A percentile compares a stretch with the other conserved stretches of the same genome.
phyloP scores from a whole-genome alignment of 2,888 invertebrate species.

The Coelopa pilipes region DNA sequence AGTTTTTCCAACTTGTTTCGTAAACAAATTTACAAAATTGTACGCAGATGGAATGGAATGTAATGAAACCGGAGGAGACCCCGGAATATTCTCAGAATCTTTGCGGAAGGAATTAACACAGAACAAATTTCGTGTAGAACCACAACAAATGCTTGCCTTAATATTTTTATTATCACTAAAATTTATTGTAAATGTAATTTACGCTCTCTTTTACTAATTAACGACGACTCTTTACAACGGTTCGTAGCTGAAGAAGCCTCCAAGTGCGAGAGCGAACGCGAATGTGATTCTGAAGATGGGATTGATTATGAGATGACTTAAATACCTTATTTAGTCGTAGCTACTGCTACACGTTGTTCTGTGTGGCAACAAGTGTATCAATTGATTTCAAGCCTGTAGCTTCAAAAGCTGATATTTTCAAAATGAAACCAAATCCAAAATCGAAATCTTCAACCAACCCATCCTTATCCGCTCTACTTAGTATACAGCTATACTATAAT shows the following conservation, averaged over 20 bases:
- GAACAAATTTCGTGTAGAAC: too few relatives aligned
- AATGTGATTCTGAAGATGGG: too few relatives aligned
- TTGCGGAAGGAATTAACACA: too few relatives aligned
- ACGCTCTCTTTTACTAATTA: conserved; percentile 42
- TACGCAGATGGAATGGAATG: neutral
- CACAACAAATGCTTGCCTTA: conserved; percentile 32
- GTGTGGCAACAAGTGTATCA: too few relatives aligned
- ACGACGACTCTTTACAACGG: conserved; percentile 34
- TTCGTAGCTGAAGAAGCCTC: too few relatives aligned
- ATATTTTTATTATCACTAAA: conserved; percentile 41
- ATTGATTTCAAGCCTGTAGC: too few relatives aligned
- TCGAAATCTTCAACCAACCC: conserved; percentile 1
- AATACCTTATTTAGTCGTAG: too few relatives aligned
- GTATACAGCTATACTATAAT: conserved; percentile 20
- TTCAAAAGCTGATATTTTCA: neutral
- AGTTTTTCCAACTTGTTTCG: too few relatives aligned
- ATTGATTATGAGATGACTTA: too few relatives aligned
- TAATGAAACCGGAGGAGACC: neutral
- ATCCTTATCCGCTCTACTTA: conserved; percentile 15
- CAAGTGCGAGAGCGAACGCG: too few relatives aligned
- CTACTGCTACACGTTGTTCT: too few relatives aligned
- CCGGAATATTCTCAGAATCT: neutral
- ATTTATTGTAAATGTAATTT: conserved; percentile 57
- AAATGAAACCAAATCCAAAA: neutral
- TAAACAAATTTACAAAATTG: neutral